Evolutionary conservation across 2,888 invertebrate genomes (phyloP), one percentile per base, ranked within the genome.

Genomic region (Barypeithes pellucidus): DNA sequence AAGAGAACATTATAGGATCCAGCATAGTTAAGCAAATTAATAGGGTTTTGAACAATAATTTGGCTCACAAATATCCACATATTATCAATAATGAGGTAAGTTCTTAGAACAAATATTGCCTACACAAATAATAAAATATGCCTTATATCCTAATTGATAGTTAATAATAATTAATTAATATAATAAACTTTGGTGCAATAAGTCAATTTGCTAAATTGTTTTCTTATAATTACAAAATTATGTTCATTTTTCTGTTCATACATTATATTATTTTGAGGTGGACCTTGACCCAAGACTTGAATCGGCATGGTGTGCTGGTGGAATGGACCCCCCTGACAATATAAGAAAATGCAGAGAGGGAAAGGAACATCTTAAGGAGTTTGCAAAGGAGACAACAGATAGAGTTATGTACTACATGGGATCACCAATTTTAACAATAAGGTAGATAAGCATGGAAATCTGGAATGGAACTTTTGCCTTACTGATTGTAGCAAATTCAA

Each of bases 241-340:
- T n/a, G n/a, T n/a, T n/a, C n/a, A n/a, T n/a, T n/a, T n/a, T n/a
- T n/a, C n/a, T n/a, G n/a, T 29, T 18, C 7, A n/a, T 20, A 60
- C 14, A 16, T 24, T 43, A 4, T 22, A 39, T 36, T 54, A 45
- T 47, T 81, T 87, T 11, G 87, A 94, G 89, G 85, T 93, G 36
- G 96, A 96, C 84, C 88, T 90, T 80, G 89, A 93, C 75, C 94
- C 97, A 3, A 88, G 94, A 18, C 88, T 95, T 79, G 94, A 96
- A 87, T 93, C 96, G 24, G 95, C 94, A 85, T 98, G 97, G 97
- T 89, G 90, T 81, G 90, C 90, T 41, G 95, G 95, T 63, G 94
- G 94, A 63, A 89, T 93, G 77, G 84, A 90, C 73, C 89, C 91
- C 0, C 88, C 91, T 0, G 81, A 84, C 47, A 80, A 78, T 0